These are phyloP conservation scores for Pseudomyrmex gracilis DNA, from an alignment of 1,140 invertebrate genomes.

Conservation along the genomic window DNA sequence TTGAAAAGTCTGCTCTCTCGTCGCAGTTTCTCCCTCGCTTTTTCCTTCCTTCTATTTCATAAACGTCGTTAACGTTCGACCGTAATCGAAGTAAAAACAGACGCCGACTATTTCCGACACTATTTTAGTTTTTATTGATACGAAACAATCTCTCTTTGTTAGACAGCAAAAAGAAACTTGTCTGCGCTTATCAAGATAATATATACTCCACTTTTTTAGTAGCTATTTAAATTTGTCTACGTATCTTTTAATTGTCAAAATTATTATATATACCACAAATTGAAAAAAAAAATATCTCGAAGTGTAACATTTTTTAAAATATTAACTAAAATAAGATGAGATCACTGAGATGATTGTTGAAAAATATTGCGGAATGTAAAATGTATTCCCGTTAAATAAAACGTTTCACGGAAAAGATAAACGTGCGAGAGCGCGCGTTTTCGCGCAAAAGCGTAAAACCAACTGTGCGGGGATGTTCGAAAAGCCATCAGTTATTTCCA, in stretches of 20 bases:
- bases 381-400: background rate
- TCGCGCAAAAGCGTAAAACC: constrained; percentile 31
- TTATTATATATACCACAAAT: no score
- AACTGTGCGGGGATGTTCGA: constrained; percentile 33
- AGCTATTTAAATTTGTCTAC: background rate
- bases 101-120: no score
- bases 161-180: background rate
- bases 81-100: background rate
- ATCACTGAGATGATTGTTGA: background rate
- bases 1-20: constrained; percentile 15
- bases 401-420: constrained; percentile 16
- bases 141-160: background rate
- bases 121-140: background rate
- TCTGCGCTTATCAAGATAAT: no score
- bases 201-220: no score
- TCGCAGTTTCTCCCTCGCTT: background rate
- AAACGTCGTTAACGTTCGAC: background rate
- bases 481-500: constrained; percentile 59
- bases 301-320: background rate
- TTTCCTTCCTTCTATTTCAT: constrained; percentile 12
- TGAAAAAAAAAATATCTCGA: background rate
- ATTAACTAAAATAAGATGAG: background rate
- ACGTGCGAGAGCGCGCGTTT: constrained; percentile 16
- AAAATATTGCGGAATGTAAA: background rate
- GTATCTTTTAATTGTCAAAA: background rate